Base-by-base conservation (phyloP, 2,797 vertebrate genomes). In the Cirrhinus mrigala region DNA sequence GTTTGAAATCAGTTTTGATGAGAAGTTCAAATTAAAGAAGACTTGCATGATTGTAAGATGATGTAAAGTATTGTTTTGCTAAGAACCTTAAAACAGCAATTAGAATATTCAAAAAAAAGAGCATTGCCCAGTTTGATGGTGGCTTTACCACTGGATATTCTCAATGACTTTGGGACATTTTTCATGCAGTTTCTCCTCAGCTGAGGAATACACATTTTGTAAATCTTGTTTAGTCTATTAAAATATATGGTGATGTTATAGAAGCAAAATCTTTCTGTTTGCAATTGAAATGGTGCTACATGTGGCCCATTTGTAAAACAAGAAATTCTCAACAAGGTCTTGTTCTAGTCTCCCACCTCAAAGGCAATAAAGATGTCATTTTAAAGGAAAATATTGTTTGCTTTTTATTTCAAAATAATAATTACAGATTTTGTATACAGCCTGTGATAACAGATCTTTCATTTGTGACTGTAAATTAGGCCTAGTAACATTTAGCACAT, bases 341-440 rank as follows among this genome's bases (percentile, higher is more conserved):
- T 84, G 60, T 54, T 1, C 12, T 37, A 37, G 20, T 62, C 24
- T 66, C 48, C 18, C 9, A 78, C 33, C 24, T 29, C 52, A 44
- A 44, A 84, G 24, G 64, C 74, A 84, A 84, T 84, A 84, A 84
- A 84, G 64, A 84, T 77, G 64, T 68, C 4, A 6, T 78, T 84
- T 58, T 48, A 68, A 77, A 77, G 14, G 11, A 82, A 37, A 11
- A 46, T 27, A 15, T 54, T 83, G 56, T 74, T 20, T 29, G 71
- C 3, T 52, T 66, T 83, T 83, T 83, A 83, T 76, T 83, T 44
- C 3, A 54, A 76, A 44, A 22, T 3, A n/a, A 9, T 66, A 18
- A 18, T 15, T 5, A 79, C 78, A 79, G 44, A 1, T 50, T 79
- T 22, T 50, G 18, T 48, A 15, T 1, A 8, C 16, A 79, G 24